These are phyloP conservation scores for Chrysina gloriosa DNA, from an alignment of 2,888 invertebrate species.

Conservation along the genomic window DNA sequence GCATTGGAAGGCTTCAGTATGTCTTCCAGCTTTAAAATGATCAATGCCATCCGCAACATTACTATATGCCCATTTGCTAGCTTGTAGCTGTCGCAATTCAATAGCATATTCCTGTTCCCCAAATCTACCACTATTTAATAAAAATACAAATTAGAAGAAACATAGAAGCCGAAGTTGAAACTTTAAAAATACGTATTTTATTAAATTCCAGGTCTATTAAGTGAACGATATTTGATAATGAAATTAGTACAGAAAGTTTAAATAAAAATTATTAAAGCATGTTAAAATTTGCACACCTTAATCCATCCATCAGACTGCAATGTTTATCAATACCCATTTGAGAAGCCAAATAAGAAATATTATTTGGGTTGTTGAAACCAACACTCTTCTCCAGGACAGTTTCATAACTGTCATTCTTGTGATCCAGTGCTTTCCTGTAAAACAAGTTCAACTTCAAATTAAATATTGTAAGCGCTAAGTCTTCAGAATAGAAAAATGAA, in stretches of 20 bases:
- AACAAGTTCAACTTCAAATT: slow-evolving; percentile 43
- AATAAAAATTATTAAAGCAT: background rate
- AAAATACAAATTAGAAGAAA: too few relatives aligned
- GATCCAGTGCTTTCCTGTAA: slow-evolving; percentile 82
- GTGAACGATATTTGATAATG: too few relatives aligned
- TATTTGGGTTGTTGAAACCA: slow-evolving; percentile 91
- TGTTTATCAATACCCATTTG: slow-evolving; percentile 79
- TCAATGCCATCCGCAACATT: slow-evolving; percentile 94
- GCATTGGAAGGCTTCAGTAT: slow-evolving; percentile 94
- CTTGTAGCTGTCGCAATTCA: slow-evolving; percentile 89
- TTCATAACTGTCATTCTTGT: slow-evolving; percentile 83
- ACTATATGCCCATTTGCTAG: slow-evolving; percentile 93
- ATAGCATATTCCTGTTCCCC: slow-evolving; percentile 84
- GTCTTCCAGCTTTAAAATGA: slow-evolving; percentile 92
- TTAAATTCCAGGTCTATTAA: too few relatives aligned
- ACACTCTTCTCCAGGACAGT: slow-evolving; percentile 84
- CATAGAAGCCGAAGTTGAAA: too few relatives aligned
- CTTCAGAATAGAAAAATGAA: slow-evolving; percentile 38
- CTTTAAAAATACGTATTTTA: too few relatives aligned
- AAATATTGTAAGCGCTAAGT: slow-evolving; percentile 45
- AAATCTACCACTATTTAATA: slow-evolving; percentile 74
- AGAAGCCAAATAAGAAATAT: slow-evolving; percentile 83
- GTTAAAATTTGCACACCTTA: slow-evolving; percentile 70
- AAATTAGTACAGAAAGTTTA: slow-evolving; percentile 6
- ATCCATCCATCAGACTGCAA: slow-evolving; percentile 76